Conservation (phyloP, 2,888 invertebrate species). For the Brachypterus glaber region DNA sequence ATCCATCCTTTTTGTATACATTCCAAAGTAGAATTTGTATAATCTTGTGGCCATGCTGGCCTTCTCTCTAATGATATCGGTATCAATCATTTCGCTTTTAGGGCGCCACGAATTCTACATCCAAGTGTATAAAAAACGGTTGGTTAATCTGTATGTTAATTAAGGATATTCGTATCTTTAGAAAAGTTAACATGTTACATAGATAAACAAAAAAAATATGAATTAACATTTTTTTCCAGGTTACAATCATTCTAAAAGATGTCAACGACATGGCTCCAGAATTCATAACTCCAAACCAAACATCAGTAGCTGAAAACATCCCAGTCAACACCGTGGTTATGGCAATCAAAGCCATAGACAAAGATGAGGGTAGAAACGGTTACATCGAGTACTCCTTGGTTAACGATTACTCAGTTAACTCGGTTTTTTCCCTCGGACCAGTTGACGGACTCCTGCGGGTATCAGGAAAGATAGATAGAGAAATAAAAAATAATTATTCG, state of each 20-base stretch:
- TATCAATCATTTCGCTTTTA: too few relatives aligned
- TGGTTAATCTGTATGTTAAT: too few relatives aligned
- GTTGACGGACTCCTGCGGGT: conserved; percentile 82
- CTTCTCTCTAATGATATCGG: too few relatives aligned
- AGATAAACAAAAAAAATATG: too few relatives aligned
- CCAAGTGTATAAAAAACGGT: too few relatives aligned
- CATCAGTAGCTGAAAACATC: conserved; percentile 75
- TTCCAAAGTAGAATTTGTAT: too few relatives aligned
- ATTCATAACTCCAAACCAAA: conserved; percentile 71
- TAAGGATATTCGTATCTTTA: too few relatives aligned
- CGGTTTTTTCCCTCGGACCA: conserved; percentile 71
- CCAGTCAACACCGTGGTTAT: conserved; percentile 78
- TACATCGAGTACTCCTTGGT: conserved; percentile 73
- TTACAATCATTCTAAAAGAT: conserved; percentile 77
- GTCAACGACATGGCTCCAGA: conserved; percentile 87
- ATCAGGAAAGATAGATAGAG: conserved; percentile 78
- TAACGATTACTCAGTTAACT: conserved; percentile 53
- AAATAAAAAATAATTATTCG: conserved; percentile 63
- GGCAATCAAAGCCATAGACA: conserved; percentile 81
- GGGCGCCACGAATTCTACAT: too few relatives aligned
- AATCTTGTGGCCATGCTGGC: too few relatives aligned
- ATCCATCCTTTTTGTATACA: too few relatives aligned
- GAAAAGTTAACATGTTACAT: too few relatives aligned
- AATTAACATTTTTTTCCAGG: conserved; percentile 54
- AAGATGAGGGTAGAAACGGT: conserved; percentile 79